These are phyloP conservation scores for Maconellicoccus hirsutus DNA, from an alignment of 1,140 invertebrate species.

Conservation along the genomic window DNA sequence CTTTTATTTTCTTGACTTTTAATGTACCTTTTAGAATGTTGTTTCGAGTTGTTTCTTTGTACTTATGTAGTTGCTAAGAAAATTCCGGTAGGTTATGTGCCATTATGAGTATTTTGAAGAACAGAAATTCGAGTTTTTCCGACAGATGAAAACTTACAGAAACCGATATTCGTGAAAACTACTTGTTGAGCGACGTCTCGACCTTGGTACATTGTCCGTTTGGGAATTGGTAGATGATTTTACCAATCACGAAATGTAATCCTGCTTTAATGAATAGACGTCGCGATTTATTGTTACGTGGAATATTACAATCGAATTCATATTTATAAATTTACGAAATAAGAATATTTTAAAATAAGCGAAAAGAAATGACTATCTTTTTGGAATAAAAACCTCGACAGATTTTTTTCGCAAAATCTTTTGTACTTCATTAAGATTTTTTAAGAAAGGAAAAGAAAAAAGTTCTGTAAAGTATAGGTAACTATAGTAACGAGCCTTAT, in stretches of 20 bases:
- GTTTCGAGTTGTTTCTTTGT: too few species aligned
- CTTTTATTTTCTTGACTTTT: conserved; percentile 1
- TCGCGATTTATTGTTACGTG: background rate
- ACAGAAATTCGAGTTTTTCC: too few species aligned
- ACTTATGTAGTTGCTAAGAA: too few species aligned
- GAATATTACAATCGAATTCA: background rate
- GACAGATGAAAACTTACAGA: too few species aligned
- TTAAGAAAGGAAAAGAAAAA: background rate
- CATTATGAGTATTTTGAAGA: too few species aligned
- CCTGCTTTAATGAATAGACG: too few species aligned
- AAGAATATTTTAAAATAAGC: background rate
- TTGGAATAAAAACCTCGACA: background rate
- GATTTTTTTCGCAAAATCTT: background rate
- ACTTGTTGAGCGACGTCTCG: background rate
- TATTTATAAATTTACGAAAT: background rate
- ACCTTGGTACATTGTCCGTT: too few species aligned
- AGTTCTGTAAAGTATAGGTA: conserved; percentile 1
- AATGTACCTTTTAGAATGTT: background rate
- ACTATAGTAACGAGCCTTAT: conserved; percentile 17
- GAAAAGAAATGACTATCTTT: conserved; percentile 3
- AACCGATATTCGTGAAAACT: background rate
- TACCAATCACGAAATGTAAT: too few species aligned
- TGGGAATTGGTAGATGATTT: too few species aligned
- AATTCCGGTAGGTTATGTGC: too few species aligned
- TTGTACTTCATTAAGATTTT: background rate